phyloP scores from a whole-genome alignment of 2,888 invertebrate genomes.

The Desoria tigrina region DNA sequence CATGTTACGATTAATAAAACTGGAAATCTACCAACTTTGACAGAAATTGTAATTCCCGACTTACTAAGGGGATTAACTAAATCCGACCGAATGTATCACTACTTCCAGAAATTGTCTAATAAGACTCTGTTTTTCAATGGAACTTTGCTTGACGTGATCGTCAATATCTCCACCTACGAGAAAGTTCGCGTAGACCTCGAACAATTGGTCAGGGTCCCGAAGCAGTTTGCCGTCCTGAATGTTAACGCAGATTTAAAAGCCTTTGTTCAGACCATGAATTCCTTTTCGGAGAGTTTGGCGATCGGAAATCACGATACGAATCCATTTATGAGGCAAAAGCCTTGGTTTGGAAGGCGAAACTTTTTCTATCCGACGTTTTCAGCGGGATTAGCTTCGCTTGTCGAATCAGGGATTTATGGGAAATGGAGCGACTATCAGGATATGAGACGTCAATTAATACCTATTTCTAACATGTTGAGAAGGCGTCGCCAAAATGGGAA shows the following conservation, averaged over 20 bases:
- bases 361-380: background rate
- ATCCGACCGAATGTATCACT: no score
- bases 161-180: background rate
- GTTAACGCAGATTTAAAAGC: background rate
- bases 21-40: no score
- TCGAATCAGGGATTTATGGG: constrained; percentile 9
- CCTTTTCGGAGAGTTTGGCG: background rate
- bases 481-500: no score
- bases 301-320: background rate
- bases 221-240: constrained; percentile 3
- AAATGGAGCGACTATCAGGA: no score
- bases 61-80: background rate
- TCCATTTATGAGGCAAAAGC: background rate
- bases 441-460: no score
- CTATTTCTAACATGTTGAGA: no score
- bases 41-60: background rate
- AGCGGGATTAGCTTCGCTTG: background rate
- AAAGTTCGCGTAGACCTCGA: background rate
- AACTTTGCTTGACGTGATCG: background rate
- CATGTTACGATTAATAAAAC: no score
- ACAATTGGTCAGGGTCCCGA: background rate
- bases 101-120: no score
- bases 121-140: background rate
- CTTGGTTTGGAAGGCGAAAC: constrained; percentile 16
- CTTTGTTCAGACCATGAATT: background rate